Evolutionary conservation across 2,888 invertebrate genomes (phyloP).

Genomic region (Eupithecia tripunctaria): DNA sequence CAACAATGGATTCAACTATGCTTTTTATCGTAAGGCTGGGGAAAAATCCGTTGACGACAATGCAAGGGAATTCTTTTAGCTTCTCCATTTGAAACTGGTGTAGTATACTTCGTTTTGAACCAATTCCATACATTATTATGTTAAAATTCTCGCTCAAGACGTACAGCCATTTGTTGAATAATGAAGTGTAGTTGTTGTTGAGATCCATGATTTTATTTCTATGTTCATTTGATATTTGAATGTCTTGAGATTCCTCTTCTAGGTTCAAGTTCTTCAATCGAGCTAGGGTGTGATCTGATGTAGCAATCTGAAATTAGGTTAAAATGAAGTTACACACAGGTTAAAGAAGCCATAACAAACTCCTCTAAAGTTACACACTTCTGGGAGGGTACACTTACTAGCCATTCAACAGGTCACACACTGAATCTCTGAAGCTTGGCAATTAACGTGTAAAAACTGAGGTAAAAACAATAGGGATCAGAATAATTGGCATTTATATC

Average conservation of each 20-base stretch:
- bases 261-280: constrained; percentile 89
- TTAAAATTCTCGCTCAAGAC: constrained; percentile 92
- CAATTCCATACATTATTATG: constrained; percentile 94
- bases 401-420: no score
- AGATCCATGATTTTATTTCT: constrained; percentile 83
- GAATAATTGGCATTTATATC: no score
- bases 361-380: no score
- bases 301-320: constrained; percentile 76
- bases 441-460: no score
- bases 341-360: no score
- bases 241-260: constrained; percentile 82
- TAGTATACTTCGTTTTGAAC: constrained; percentile 93
- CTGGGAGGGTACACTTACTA: no score
- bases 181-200: constrained; percentile 81
- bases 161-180: constrained; percentile 90
- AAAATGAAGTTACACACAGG: no score
- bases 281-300: constrained; percentile 92
- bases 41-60: constrained; percentile 96
- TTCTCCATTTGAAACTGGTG: constrained; percentile 88
- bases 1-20: constrained; percentile 89
- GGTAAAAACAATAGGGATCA: no score
- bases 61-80: constrained; percentile 83
- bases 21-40: constrained; percentile 95
- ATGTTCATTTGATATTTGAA: constrained; percentile 86
- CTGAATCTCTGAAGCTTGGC: no score